Evolutionary conservation across 2,113 vertebrate species (phyloP).

Genomic region (Hemibates koningsi): DNA sequence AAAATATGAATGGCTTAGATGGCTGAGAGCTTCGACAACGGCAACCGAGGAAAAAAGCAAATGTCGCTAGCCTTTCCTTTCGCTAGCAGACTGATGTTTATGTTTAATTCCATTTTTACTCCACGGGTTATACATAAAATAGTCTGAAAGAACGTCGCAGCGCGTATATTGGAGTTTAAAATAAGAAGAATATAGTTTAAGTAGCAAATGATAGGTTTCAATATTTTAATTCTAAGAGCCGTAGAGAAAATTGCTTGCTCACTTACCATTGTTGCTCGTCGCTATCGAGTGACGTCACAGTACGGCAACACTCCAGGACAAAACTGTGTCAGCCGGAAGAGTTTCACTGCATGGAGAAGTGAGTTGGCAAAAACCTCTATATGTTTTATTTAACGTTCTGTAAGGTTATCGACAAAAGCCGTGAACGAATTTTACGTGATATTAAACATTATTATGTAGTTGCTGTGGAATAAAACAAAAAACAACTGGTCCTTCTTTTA

Average conservation of each 20-base stretch:
- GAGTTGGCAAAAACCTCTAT: not conserved
- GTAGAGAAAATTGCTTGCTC: constrained; percentile 68
- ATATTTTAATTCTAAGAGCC: not conserved
- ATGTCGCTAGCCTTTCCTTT: not conserved
- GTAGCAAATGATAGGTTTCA: not conserved
- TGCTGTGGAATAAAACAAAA: not conserved
- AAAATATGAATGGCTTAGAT: not conserved
- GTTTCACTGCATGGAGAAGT: accelerated
- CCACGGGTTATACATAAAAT: not conserved
- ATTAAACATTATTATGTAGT: not conserved
- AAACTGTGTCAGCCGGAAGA: not conserved
- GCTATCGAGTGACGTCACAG: constrained; percentile 53
- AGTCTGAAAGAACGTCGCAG: accelerated
- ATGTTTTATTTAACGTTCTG: not conserved
- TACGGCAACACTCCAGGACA: constrained; percentile 11
- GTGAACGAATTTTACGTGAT: not conserved
- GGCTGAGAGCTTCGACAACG: not conserved
- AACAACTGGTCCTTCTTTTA: not conserved
- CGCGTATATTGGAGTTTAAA: accelerated
- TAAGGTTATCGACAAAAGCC: not conserved
- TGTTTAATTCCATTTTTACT: not conserved
- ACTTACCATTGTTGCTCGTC: constrained; percentile 72
- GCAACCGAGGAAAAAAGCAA: not conserved
- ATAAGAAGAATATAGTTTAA: accelerated
- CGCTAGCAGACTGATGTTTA: not conserved